Percentiles rank a stretch among this genome's conserved stretches.
phyloP scores from a whole-genome alignment of 2,888 invertebrate genomes.

The Dicyrtoma fusca region DNA sequence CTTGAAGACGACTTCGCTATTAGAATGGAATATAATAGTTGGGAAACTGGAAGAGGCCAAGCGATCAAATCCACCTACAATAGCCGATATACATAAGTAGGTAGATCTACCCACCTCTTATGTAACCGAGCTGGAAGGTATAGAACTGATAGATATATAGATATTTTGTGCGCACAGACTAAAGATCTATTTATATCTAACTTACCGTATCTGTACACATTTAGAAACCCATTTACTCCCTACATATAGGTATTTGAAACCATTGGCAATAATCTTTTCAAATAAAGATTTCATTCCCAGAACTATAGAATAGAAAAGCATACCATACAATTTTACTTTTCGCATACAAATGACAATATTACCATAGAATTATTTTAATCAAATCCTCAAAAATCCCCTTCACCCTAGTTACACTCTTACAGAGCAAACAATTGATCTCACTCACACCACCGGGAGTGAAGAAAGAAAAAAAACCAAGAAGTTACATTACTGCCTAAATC shows the following conservation, averaged over 20 bases:
- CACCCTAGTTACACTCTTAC: background rate
- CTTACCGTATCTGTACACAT: background rate
- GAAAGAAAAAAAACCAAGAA: background rate
- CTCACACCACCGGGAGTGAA: too few relatives aligned
- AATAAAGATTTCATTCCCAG: slow-evolving; percentile 35
- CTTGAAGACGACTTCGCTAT: too few relatives aligned
- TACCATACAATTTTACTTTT: background rate
- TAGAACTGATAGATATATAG: too few relatives aligned
- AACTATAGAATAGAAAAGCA: slow-evolving; percentile 1
- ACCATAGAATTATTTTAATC: slow-evolving; percentile 37
- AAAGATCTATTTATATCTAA: background rate
- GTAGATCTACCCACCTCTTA: background rate
- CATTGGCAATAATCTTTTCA: slow-evolving; percentile 20
- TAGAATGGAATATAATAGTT: too few relatives aligned
- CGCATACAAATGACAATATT: slow-evolving; percentile 35
- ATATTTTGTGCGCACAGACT: too few relatives aligned
- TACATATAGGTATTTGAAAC: slow-evolving; percentile 5
- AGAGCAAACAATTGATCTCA: too few relatives aligned
- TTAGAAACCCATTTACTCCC: background rate
- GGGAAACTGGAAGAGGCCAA: too few relatives aligned
- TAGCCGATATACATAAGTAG: background rate
- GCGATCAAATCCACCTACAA: too few relatives aligned
- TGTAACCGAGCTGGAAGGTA: too few relatives aligned
- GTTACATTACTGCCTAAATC: background rate
- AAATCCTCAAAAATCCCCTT: slow-evolving; percentile 5